Percentiles rank a stretch among this genome's conserved stretches.
Conservation (phyloP, 2,113 vertebrate genomes). For the Podarcis muralis region DNA sequence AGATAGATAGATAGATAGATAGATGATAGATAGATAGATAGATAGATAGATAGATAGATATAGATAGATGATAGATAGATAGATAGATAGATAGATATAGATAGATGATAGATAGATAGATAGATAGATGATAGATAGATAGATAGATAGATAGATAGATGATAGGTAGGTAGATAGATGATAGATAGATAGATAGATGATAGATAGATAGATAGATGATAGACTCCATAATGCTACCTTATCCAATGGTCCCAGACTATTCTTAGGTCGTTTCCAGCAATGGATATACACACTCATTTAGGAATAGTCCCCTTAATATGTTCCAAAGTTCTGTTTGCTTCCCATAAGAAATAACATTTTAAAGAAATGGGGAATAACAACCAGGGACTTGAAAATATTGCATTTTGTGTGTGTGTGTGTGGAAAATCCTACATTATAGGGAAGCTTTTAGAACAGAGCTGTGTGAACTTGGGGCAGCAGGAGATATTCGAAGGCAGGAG, state of each 20-base stretch:
- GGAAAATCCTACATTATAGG: slow-evolving; percentile 22
- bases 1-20: neutral
- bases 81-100: too few species aligned
- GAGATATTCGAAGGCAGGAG: slow-evolving; percentile 55
- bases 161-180: too few species aligned
- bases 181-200: neutral
- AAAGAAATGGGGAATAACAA: slow-evolving; percentile 46
- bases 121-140: too few species aligned
- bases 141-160: neutral
- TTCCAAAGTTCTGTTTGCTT: neutral
- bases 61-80: neutral
- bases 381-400: slow-evolving; percentile 28
- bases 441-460: neutral
- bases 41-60: too few species aligned
- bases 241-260: neutral
- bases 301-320: slow-evolving; percentile 29
- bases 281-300: neutral
- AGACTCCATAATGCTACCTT: neutral
- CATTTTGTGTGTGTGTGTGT: slow-evolving; percentile 34
- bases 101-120: too few species aligned
- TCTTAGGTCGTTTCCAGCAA: neutral
- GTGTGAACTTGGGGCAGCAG: slow-evolving; percentile 57
- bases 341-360: neutral
- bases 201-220: too few species aligned
- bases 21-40: too few species aligned